Conservation (phyloP, 2,113 vertebrate genomes). For the Nycticebus coucang region DNA sequence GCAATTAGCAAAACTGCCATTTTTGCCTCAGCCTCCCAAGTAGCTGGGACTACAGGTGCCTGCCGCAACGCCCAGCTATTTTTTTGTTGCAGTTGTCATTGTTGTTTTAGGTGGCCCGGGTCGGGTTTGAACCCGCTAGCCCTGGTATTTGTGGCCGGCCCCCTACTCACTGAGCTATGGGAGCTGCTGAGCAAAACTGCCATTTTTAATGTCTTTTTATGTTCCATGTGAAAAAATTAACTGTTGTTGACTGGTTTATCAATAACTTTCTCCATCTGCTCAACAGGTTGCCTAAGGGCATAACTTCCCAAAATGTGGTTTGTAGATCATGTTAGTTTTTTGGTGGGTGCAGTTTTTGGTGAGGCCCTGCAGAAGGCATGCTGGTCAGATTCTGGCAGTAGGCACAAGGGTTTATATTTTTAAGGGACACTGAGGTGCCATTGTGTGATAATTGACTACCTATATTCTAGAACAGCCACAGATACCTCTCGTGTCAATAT, state of each 20-base stretch:
- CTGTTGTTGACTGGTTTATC: conserved; percentile 9
- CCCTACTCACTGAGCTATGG: too few species aligned
- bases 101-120: too few species aligned
- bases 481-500: not conserved
- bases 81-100: too few species aligned
- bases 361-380: not conserved
- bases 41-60: too few species aligned
- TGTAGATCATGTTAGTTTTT: conserved; percentile 18
- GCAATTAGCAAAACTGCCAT: conserved; percentile 34
- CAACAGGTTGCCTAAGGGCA: not conserved
- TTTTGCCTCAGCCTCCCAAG: not conserved
- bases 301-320: conserved; percentile 26
- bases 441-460: conserved; percentile 15
- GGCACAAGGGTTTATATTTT: not conserved
- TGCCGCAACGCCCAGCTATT: too few species aligned
- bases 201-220: conserved; percentile 28
- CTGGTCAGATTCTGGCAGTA: not conserved
- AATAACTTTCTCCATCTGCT: not conserved
- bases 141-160: too few species aligned
- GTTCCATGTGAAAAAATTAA: conserved; percentile 36
- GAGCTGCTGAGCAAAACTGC: too few species aligned
- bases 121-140: too few species aligned
- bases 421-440: not conserved
- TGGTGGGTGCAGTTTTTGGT: not conserved
- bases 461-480: not conserved